Evolutionary conservation across 2,888 invertebrate genomes (phyloP).

Genomic region (Teleiodes luculella): DNA sequence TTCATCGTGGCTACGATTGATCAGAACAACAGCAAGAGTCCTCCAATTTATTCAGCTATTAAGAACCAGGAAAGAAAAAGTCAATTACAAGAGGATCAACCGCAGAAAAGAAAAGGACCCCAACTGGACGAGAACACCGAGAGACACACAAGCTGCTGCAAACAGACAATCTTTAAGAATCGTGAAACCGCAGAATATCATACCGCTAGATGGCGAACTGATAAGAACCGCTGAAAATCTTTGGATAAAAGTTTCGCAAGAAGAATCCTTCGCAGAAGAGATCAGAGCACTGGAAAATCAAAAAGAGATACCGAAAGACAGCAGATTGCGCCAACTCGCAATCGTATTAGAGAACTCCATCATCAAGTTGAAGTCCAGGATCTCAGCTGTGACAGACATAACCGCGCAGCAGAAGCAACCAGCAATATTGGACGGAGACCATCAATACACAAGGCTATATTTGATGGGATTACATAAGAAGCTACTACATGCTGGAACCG

Average conservation of each 20-base stretch:
- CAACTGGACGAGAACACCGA: neutral
- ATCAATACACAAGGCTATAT: neutral
- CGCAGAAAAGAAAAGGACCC: neutral
- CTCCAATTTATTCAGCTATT: neutral
- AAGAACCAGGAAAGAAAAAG: neutral
- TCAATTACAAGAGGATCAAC: neutral
- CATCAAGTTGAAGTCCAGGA: neutral
- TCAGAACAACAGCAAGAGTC: neutral
- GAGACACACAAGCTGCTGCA: neutral
- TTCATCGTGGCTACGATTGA: neutral
- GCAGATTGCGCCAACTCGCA: neutral
- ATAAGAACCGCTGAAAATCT: neutral
- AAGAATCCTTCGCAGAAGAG: neutral
- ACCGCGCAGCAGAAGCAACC: neutral
- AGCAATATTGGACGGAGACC: neutral
- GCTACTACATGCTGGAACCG: slow-evolving; percentile 7
- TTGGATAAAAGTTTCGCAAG: neutral
- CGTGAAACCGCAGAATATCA: neutral
- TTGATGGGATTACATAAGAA: neutral
- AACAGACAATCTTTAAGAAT: too few relatives aligned
- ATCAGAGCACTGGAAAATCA: neutral
- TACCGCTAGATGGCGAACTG: neutral
- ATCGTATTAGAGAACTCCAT: neutral
- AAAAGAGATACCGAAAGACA: neutral
- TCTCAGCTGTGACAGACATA: neutral